Conservation (phyloP, 2,113 vertebrate species). For the Pimephales promelas region DNA sequence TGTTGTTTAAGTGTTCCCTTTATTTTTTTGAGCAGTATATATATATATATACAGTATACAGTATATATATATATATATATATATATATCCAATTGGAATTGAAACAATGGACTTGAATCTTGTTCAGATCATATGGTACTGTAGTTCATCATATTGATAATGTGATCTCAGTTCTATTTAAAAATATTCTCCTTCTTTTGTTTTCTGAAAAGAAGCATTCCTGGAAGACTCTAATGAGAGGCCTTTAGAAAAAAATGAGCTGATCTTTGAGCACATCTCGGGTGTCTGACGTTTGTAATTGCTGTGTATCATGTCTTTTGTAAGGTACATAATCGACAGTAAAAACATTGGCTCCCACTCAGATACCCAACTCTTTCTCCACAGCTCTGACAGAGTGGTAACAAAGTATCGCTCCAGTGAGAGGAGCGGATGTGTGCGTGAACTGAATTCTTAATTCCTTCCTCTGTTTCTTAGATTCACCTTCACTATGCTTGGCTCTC, state of each 20-base stretch:
- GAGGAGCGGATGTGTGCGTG: neutral
- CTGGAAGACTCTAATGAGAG: neutral
- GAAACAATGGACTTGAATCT: neutral
- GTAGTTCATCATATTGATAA: neutral
- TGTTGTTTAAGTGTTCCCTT: no score
- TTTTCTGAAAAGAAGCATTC: neutral
- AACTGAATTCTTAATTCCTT: constrained; percentile 18
- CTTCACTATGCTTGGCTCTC: neutral
- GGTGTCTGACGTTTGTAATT: constrained; percentile 28
- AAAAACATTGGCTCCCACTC: constrained; percentile 20
- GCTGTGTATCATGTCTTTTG: constrained; percentile 23
- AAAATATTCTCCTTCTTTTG: neutral
- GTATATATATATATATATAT: no score
- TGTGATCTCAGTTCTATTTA: neutral
- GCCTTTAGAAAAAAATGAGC: neutral
- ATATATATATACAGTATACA: no score
- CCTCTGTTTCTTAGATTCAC: neutral
- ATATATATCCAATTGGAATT: neutral
- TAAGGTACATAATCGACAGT: constrained; percentile 22
- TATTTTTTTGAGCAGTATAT: no score
- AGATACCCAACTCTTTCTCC: constrained; percentile 18
- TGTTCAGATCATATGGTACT: neutral
- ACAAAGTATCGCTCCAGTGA: constrained; percentile 7
- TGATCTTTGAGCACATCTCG: constrained; percentile 7
- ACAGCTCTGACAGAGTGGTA: constrained; percentile 1